Evolutionary conservation across 2,113 vertebrate species (phyloP).

Genomic region (Paraplagusia blochii): DNA sequence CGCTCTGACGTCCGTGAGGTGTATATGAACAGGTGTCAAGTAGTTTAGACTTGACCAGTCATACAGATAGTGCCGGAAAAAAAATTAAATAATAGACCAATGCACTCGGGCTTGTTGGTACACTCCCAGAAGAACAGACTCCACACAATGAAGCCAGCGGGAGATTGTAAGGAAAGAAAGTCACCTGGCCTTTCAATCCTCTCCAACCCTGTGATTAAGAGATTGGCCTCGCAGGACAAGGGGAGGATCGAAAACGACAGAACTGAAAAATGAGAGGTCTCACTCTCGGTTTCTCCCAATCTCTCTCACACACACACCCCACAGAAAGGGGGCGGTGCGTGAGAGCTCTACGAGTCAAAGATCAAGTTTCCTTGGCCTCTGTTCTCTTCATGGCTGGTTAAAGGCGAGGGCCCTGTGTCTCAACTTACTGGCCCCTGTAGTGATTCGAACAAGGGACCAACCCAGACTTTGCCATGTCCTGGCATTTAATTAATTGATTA

Average conservation of each 20-base stretch:
- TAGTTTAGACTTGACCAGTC: conserved; percentile 41
- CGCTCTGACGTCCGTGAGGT: conserved; percentile 30
- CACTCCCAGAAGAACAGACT: conserved; percentile 16
- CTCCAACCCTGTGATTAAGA: conserved; percentile 71
- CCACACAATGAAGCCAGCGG: conserved; percentile 46
- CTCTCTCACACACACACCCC: conserved; percentile 32
- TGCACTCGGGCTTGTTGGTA: conserved; percentile 39
- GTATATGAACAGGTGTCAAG: conserved; percentile 42
- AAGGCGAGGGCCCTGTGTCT: conserved; percentile 59
- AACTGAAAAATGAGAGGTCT: conserved; percentile 70
- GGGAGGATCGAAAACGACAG: conserved; percentile 60
- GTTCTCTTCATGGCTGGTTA: conserved; percentile 67
- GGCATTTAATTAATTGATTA: conserved; percentile 43
- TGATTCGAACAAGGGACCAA: conserved; percentile 50
- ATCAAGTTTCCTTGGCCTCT: conserved; percentile 68
- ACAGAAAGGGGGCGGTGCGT: conserved; percentile 54
- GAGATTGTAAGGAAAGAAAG: conserved; percentile 61
- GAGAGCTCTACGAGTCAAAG: conserved; percentile 70
- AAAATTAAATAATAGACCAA: conserved; percentile 41
- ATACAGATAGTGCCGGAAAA: conserved; percentile 44
- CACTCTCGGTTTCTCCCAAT: conserved; percentile 18
- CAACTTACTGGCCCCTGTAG: conserved; percentile 61
- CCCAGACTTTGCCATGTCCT: conserved; percentile 31
- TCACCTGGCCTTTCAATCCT: conserved; percentile 69
- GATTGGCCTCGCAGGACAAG: conserved; percentile 65